Evolutionary conservation across 2,797 vertebrate genomes (phyloP).

Genomic region (Pyrrhura leucotis): DNA sequence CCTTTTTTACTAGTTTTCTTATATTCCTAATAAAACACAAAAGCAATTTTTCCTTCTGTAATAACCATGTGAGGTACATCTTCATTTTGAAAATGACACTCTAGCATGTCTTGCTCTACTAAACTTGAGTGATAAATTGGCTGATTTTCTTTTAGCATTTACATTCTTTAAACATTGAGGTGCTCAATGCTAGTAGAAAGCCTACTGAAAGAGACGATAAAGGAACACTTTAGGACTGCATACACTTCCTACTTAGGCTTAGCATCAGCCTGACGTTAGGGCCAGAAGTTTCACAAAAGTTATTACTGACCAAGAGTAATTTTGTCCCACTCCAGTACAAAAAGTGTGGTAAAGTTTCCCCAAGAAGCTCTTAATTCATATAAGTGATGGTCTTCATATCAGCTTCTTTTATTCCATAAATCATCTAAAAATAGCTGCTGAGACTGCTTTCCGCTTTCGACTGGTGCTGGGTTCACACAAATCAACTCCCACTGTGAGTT

Average conservation of each 20-base stretch:
- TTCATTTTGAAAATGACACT: not conserved
- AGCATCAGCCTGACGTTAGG: not conserved
- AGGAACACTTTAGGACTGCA: not conserved
- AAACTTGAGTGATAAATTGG: not conserved
- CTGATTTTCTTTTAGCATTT: not conserved
- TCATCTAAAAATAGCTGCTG: constrained; percentile 11
- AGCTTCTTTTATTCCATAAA: constrained; percentile 10
- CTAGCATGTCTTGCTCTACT: not conserved
- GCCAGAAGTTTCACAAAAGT: not conserved
- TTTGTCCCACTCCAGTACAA: not conserved
- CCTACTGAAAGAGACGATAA: not conserved
- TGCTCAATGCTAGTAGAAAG: not conserved
- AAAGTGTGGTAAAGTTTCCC: not conserved
- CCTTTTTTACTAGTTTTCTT: not conserved
- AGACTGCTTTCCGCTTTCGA: not conserved
- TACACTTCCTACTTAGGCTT: not conserved
- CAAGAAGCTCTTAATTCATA: not conserved
- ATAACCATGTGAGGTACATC: not conserved
- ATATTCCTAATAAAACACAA: not conserved
- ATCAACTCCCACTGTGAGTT: not conserved
- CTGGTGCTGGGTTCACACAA: not conserved
- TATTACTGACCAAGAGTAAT: not conserved
- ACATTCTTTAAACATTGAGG: not conserved
- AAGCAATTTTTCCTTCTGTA: not conserved
- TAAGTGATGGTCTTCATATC: not conserved